Conservation (phyloP, 1,140 invertebrate genomes). For the Pissodes strobi region DNA sequence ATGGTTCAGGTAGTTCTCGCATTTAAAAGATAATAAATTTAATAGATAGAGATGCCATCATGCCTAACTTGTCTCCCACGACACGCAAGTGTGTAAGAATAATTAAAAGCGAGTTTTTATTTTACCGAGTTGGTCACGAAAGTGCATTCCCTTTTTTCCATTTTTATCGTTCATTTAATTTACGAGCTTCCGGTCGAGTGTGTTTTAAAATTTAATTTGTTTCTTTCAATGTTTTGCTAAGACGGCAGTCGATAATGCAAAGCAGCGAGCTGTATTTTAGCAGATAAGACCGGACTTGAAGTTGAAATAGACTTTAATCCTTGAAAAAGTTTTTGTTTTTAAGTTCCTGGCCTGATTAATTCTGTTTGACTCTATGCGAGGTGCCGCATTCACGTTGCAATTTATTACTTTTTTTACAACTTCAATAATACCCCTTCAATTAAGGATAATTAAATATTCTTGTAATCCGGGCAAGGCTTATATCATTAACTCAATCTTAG, state of each 20-base stretch:
- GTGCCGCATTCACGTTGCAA: no score
- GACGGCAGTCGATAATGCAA: slow-evolving; percentile 21
- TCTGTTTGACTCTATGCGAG: slow-evolving; percentile 6
- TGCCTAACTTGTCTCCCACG: background rate
- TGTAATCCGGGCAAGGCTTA: no score
- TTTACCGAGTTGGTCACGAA: slow-evolving; percentile 24
- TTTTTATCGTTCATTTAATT: slow-evolving; percentile 23
- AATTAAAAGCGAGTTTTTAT: slow-evolving; percentile 20
- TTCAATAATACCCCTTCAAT: no score
- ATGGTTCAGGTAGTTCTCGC: no score
- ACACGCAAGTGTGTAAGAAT: slow-evolving; percentile 24
- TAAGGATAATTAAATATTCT: no score
- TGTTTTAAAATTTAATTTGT: slow-evolving; percentile 33
- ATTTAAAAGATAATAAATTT: background rate
- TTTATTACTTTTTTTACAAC: no score
- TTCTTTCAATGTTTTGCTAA: slow-evolving; percentile 22
- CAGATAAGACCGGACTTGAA: slow-evolving; percentile 12
- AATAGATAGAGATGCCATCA: slow-evolving; percentile 3
- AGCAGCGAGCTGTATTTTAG: slow-evolving; percentile 14
- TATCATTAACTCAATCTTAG: no score
- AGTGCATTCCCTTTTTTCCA: slow-evolving; percentile 3
- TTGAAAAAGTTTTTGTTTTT: background rate
- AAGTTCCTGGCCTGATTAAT: background rate
- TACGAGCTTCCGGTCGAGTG: slow-evolving; percentile 16
- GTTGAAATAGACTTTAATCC: slow-evolving; percentile 14